These are phyloP conservation scores for Drosophila austrosaltans DNA, from an alignment of 2,888 invertebrate species.

Conservation along the genomic window DNA sequence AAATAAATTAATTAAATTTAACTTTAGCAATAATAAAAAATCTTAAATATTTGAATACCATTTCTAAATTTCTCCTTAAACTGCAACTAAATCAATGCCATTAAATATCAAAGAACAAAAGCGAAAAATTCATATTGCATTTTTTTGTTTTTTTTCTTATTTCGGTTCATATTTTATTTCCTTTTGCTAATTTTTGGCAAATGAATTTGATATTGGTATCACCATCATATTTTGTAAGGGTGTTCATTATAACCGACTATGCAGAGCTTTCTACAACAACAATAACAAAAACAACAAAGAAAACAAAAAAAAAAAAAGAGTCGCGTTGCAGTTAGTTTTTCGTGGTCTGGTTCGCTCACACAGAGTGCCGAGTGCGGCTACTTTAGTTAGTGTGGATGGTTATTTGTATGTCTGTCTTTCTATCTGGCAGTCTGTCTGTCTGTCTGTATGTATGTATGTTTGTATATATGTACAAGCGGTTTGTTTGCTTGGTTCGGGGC, in stretches of 20 bases:
- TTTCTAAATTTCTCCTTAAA: too few relatives aligned
- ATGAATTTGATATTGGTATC: too few relatives aligned
- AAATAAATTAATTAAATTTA: too few relatives aligned
- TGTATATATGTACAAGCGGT: conserved; percentile 43
- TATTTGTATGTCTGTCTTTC: neutral
- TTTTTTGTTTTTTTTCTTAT: too few relatives aligned
- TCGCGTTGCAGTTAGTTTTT: conserved; percentile 16
- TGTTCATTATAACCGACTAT: conserved; percentile 1
- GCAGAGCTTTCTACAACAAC: neutral
- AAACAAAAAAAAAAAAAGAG: conserved; percentile 6
- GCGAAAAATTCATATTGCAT: too few relatives aligned
- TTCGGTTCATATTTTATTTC: too few relatives aligned
- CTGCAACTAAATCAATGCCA: too few relatives aligned
- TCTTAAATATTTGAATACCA: too few relatives aligned
- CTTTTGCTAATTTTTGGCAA: too few relatives aligned
- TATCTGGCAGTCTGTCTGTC: conserved; percentile 9
- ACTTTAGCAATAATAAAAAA: too few relatives aligned
- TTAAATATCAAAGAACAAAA: too few relatives aligned
- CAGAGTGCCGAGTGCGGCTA: conserved; percentile 66
- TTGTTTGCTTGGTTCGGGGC: conserved; percentile 61
- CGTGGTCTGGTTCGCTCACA: conserved; percentile 1
- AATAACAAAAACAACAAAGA: neutral
- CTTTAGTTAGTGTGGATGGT: conserved; percentile 57
- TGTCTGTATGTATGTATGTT: conserved; percentile 38
- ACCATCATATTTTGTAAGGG: neutral